These are phyloP conservation scores for Xenopus laevis DNA, from an alignment of 2,113 vertebrate genomes.

Conservation along the genomic window DNA sequence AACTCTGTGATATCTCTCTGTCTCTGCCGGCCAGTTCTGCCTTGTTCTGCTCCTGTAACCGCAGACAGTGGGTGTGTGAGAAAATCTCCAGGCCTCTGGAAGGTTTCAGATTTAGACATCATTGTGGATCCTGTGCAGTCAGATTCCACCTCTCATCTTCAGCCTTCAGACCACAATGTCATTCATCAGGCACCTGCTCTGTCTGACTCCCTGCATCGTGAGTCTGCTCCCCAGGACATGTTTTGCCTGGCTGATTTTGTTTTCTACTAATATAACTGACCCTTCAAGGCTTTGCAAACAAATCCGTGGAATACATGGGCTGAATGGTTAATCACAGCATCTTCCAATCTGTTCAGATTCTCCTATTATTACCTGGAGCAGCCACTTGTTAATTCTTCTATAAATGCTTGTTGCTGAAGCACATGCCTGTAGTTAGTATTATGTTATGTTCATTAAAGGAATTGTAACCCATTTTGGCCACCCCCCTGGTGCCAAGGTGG, in stretches of 20 bases:
- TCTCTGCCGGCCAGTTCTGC: slow-evolving; percentile 64
- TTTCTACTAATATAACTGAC: not conserved
- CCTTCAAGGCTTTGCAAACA: not conserved
- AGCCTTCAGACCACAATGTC: slow-evolving; percentile 65
- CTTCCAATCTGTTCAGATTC: not conserved
- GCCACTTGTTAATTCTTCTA: no score
- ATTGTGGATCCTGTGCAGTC: slow-evolving; percentile 75
- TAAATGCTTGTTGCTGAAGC: no score
- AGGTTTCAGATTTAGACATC: slow-evolving; percentile 91
- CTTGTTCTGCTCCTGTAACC: slow-evolving; percentile 57
- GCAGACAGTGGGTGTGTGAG: slow-evolving; percentile 74
- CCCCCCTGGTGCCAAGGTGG: no score
- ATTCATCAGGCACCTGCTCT: slow-evolving; percentile 68
- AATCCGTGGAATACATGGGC: slow-evolving; percentile 1
- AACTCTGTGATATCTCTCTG: slow-evolving; percentile 13
- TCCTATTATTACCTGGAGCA: no score
- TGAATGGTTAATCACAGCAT: not conserved
- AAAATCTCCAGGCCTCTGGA: slow-evolving; percentile 80
- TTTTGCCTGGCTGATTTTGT: slow-evolving; percentile 19
- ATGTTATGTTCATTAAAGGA: no score
- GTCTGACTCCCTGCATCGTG: slow-evolving; percentile 78
- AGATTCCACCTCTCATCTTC: slow-evolving; percentile 64
- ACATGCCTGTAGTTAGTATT: no score
- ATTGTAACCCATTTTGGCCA: no score
- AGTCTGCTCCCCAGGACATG: slow-evolving; percentile 63